phyloP scores from a whole-genome alignment of 2,797 vertebrate genomes.

The Oreochromis mossambicus region DNA sequence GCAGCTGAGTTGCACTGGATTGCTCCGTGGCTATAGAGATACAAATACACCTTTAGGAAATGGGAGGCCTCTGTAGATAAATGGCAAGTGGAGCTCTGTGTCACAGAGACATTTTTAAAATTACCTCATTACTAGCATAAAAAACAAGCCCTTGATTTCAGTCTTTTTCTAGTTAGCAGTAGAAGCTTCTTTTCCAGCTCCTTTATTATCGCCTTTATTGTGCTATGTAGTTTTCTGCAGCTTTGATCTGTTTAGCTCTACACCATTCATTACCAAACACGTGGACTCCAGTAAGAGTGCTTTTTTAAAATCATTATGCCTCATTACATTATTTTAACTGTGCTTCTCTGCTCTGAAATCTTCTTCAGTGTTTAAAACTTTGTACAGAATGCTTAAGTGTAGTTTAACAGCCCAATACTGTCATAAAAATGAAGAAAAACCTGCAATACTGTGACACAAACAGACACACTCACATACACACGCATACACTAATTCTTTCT shows the following conservation, averaged over 20 bases:
- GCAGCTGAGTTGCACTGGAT: slow-evolving; percentile 6
- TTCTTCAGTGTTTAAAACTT: neutral
- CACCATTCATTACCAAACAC: neutral
- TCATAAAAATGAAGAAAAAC: neutral
- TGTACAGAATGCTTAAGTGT: neutral
- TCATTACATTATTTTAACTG: neutral
- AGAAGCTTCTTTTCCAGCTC: neutral
- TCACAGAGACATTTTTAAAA: neutral
- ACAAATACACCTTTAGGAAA: slow-evolving; percentile 13
- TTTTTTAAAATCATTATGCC: neutral
- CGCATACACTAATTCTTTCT: neutral
- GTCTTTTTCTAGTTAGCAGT: neutral
- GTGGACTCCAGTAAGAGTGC: neutral
- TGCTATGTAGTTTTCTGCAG: neutral
- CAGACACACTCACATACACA: neutral
- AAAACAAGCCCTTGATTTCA: neutral
- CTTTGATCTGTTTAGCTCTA: neutral
- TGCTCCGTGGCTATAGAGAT: slow-evolving; percentile 3
- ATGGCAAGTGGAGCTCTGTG: neutral
- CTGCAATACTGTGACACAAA: neutral
- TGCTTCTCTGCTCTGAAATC: neutral
- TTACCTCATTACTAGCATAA: neutral
- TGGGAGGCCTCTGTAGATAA: slow-evolving; percentile 3
- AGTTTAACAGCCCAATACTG: neutral
- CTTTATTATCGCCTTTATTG: neutral